Evolutionary conservation across 2,797 vertebrate genomes (phyloP).

Genomic region (Cercopithecus petaurista): DNA sequence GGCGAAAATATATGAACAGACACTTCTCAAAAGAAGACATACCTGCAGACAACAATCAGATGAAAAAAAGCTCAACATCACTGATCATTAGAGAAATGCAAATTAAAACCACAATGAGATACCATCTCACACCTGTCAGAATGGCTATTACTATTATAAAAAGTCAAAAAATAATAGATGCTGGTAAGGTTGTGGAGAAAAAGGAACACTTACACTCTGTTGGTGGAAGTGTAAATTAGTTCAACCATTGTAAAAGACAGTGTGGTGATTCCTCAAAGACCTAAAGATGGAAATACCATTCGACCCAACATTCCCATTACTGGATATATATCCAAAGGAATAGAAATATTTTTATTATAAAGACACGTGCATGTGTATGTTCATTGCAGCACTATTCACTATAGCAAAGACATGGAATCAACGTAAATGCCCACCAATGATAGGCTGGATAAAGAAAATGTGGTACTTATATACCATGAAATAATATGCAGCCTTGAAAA

Average conservation of each 20-base stretch:
- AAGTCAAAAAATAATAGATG: no score
- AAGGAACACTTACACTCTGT: no score
- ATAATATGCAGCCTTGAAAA: background rate
- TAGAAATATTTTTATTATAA: background rate
- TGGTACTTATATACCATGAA: background rate
- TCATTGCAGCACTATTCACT: background rate
- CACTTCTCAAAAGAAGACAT: background rate
- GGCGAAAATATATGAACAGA: background rate
- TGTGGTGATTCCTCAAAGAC: no score
- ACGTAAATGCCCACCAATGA: background rate
- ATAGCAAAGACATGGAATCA: background rate
- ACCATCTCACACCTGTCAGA: background rate
- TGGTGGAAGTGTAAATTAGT: no score
- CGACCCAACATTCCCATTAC: no score
- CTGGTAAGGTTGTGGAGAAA: no score
- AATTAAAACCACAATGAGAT: background rate
- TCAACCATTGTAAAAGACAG: no score
- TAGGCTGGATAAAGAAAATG: background rate
- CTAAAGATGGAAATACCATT: no score
- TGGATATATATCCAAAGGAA: background rate
- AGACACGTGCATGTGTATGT: background rate
- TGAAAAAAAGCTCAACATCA: background rate
- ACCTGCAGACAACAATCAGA: background rate
- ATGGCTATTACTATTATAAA: no score
- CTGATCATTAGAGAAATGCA: background rate